Conservation (phyloP, 1,140 invertebrate genomes). For the Papilio aristodemus region DNA sequence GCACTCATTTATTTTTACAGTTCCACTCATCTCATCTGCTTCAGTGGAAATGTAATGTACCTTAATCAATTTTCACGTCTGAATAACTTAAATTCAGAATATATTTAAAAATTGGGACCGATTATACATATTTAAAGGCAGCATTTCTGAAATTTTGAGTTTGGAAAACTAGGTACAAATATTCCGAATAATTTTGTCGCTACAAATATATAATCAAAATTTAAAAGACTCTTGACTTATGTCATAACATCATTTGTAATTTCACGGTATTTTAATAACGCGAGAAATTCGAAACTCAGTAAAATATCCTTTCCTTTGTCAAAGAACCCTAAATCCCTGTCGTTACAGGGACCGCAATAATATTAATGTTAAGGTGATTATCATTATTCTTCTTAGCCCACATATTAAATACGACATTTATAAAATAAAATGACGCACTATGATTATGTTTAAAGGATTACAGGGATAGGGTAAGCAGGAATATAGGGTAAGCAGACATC, state of each 20-base stretch:
- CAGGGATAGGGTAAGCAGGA: too few relatives aligned
- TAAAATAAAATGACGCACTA: not conserved
- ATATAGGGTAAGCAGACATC: too few relatives aligned
- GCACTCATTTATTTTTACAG: constrained; percentile 16
- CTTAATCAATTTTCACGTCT: not conserved
- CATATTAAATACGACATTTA: constrained; percentile 19
- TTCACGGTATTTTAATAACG: constrained; percentile 3
- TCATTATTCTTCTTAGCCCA: constrained; percentile 11
- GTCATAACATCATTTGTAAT: constrained; percentile 6
- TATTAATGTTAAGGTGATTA: constrained; percentile 23
- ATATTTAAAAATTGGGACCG: not conserved
- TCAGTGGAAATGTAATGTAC: not conserved
- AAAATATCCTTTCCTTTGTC: constrained; percentile 3
- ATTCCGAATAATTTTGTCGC: not conserved
- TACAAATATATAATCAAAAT: not conserved
- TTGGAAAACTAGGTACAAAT: too few relatives aligned
- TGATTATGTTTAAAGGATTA: too few relatives aligned
- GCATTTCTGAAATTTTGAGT: too few relatives aligned
- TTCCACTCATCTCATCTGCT: not conserved
- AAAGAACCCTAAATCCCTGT: not conserved
- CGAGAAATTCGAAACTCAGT: constrained; percentile 1
- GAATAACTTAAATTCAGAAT: not conserved
- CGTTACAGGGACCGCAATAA: constrained; percentile 2
- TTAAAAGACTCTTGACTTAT: not conserved
- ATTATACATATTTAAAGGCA: not conserved